Evolutionary conservation across 1,140 invertebrate species (phyloP), one percentile per base, ranked within the genome.

Genomic region (Drosophila trapezifrons): DNA sequence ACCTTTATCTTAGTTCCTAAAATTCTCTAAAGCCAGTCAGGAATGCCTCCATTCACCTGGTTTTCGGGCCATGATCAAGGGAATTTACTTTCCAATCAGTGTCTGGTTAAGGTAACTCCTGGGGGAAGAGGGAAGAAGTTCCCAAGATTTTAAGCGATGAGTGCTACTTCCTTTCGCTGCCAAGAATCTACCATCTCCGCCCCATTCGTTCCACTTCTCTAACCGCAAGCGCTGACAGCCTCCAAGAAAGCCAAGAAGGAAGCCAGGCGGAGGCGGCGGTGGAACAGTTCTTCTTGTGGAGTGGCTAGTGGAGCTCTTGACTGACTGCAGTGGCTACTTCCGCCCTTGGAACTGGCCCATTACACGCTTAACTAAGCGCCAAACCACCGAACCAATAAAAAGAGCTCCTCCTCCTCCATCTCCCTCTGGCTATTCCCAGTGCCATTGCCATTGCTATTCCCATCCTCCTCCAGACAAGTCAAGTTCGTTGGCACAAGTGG

Each of bases 301-400:
- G 37, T 25, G 17, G 29, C 63, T 27, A 37, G 22, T 22, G 22
- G 22, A 4, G 22, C 27, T 22, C n/a, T 17, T 13, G 27, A 43
- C 47, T 27, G n/a, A 46, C 54, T 74, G 59, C 18, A 58, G 67
- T 59, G 43, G 65, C 46, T 46, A 63, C 76, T 87, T 87, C 83
- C 82, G 83, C 71, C 77, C 46, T 45, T 51, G 27, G 55, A n/a
- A 18, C 35, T 52, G 62, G 69, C 56, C 81, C 49, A 89, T 87
- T 87, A 87, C 72, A 87, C 83, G 83, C 84, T 89, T 83, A 89
- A 89, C 84, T 83, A 82, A 89, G 58, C 67, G 54, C 60, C 76
- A 46, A 69, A 42, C 74, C 74, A 82, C 52, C 74, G 78, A 82
- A 87, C 78, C 81, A 86, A 85, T 81, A 82, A 87, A 64, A 65